Percentiles rank a stretch among this genome's conserved stretches.
Conservation (phyloP, 2,888 invertebrate species). For the Drosophila paranaensis region DNA sequence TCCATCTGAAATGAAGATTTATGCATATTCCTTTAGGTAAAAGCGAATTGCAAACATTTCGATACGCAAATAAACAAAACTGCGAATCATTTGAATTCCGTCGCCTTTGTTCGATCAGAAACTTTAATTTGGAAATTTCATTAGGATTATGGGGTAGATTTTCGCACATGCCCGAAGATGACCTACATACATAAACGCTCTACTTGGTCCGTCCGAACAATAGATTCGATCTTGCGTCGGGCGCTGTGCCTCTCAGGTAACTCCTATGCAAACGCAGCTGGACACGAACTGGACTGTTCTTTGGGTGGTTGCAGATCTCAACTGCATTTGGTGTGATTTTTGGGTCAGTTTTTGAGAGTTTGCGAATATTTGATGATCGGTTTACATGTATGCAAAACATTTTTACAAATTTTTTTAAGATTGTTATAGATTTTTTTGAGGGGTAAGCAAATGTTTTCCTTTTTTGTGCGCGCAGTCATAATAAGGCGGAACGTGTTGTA, state of each 20-base stretch:
- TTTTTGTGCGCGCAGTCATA: conserved; percentile 62
- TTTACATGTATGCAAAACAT: conserved; percentile 73
- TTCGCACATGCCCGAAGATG: conserved; percentile 64
- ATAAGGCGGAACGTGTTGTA: conserved; percentile 67
- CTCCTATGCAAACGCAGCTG: conserved; percentile 55
- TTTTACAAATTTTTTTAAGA: conserved; percentile 74
- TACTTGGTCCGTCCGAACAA: conserved; percentile 49
- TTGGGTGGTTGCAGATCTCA: conserved; percentile 42
- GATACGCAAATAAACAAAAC: conserved; percentile 71
- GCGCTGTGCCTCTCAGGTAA: conserved; percentile 48
- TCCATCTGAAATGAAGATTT: conserved; percentile 49
- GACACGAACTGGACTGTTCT: conserved; percentile 31
- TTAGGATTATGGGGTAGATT: conserved; percentile 71
- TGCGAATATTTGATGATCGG: conserved; percentile 72
- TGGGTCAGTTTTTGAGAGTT: conserved; percentile 27
- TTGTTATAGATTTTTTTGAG: conserved; percentile 24
- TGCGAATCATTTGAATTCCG: conserved; percentile 53
- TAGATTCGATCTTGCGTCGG: conserved; percentile 32
- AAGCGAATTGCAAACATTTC: conserved; percentile 55
- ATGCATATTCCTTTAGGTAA: conserved; percentile 51
- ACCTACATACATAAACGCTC: conserved; percentile 48
- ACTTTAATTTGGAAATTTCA: conserved; percentile 57
- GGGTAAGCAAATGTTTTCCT: conserved; percentile 34
- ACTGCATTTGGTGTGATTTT: conserved; percentile 33
- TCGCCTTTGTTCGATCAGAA: conserved; percentile 40